phyloP scores from a whole-genome alignment of 2,888 invertebrate species.

The Noctua janthina region DNA sequence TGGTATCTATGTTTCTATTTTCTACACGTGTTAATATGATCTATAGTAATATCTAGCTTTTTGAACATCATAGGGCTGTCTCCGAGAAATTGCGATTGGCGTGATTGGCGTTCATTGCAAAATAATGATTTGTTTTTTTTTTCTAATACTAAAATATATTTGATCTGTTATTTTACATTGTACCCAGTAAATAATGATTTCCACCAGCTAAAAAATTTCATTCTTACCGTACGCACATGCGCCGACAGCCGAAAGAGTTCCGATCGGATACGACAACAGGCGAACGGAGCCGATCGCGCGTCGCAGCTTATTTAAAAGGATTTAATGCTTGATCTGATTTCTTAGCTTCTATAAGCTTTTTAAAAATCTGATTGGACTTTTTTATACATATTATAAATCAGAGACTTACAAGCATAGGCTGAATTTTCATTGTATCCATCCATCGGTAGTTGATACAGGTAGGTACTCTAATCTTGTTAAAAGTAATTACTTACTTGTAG shows the following conservation, averaged over 20 bases:
- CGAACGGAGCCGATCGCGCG: too few relatives aligned
- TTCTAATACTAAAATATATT: background rate
- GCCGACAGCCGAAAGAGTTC: too few relatives aligned
- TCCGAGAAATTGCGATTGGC: background rate
- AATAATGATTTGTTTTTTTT: background rate
- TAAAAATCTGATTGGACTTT: constrained; percentile 5
- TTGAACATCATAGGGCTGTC: constrained; percentile 4
- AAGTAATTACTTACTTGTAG: constrained; percentile 2
- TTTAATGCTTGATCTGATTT: background rate
- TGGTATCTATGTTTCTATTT: background rate
- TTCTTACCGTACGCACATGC: too few relatives aligned
- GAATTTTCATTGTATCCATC: background rate
- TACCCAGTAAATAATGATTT: background rate
- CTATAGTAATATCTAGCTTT: constrained; percentile 32
- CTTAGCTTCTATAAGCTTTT: background rate
- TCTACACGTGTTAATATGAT: constrained; percentile 33
- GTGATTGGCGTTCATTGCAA: background rate
- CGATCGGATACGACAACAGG: too few relatives aligned
- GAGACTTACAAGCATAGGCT: constrained; percentile 10
- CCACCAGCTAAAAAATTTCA: too few relatives aligned
- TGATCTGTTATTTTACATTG: background rate
- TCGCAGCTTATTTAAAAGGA: background rate
- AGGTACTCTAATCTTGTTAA: constrained; percentile 29
- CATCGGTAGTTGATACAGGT: background rate
- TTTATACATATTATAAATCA: constrained; percentile 10